Evolutionary conservation across 2,113 vertebrate genomes (phyloP).

Genomic region (Fukomys damarensis): DNA sequence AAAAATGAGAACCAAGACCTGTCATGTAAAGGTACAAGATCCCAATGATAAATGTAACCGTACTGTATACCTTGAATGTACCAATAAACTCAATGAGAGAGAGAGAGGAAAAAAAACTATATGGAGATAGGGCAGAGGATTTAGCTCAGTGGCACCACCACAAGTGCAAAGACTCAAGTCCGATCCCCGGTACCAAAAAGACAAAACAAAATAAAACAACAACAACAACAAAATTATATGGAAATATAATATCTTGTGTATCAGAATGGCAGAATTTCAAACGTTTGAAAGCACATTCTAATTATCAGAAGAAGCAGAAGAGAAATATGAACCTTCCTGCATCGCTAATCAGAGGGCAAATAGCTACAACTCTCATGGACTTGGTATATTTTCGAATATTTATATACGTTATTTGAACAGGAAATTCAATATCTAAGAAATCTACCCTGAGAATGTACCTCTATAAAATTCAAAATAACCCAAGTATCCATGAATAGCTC

Average conservation of each 20-base stretch:
- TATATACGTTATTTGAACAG: background rate
- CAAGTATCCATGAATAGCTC: background rate
- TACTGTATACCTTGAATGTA: too few relatives aligned
- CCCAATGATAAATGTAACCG: too few relatives aligned
- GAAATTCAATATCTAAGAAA: background rate
- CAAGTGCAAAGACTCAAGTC: too few relatives aligned
- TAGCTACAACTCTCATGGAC: background rate
- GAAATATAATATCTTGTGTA: background rate
- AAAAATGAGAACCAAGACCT: too few relatives aligned
- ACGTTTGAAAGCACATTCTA: background rate
- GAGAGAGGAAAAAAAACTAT: too few relatives aligned
- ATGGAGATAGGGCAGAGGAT: too few relatives aligned
- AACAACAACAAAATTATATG: too few relatives aligned
- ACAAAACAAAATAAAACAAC: too few relatives aligned
- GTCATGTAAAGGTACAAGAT: too few relatives aligned
- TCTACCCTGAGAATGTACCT: background rate
- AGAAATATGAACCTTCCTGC: background rate
- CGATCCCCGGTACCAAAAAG: too few relatives aligned
- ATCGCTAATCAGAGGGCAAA: background rate
- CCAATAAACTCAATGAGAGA: too few relatives aligned
- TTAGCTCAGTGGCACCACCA: too few relatives aligned
- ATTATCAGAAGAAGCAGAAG: background rate
- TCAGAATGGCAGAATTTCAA: constrained; percentile 3
- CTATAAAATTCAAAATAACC: background rate
- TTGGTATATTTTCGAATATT: background rate